Base-by-base conservation (phyloP, 1,140 invertebrate genomes). In the Rhynchophorus ferrugineus region DNA sequence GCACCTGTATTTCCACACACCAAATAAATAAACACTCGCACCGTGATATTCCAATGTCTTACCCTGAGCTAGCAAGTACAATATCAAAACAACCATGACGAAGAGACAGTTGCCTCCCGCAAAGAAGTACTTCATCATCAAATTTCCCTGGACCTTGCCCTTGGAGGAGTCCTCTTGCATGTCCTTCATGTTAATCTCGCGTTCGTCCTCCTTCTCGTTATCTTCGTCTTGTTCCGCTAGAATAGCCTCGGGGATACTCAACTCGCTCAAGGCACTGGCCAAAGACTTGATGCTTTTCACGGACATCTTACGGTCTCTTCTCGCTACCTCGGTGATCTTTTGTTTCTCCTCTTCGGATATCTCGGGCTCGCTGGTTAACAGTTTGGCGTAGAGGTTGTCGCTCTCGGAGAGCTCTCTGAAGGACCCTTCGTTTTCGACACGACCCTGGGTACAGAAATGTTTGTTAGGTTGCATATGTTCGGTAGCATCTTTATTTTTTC, bases 11-110 rank as follows among this genome's bases (percentile, higher is more conserved):
- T 11, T 13, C 11, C 6, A 6, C 1, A n/a, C n/a, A n/a, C n/a
- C n/a, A n/a, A n/a, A n/a, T n/a, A n/a, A n/a, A n/a, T n/a, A n/a
- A n/a, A n/a, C n/a, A n/a, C n/a, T n/a, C n/a, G n/a, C n/a, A n/a
- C n/a, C n/a, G n/a, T n/a, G n/a, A n/a, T n/a, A n/a, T n/a, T n/a
- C n/a, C n/a, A n/a, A n/a, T n/a, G n/a, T n/a, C 29, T 51, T 47
- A 42, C 51, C 53, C 71, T 91, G 87, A 0, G 85, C 80, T 1
- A 87, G 11, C 1, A 88, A 11, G 59, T 85, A 75, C 0, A 81
- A 50, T 0, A 81, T 36, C 0, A 81, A 38, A 16, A 89, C 73
- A 1, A 79, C 51, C 0, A 74, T 39, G 0, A 89, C 72, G 8
- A 78, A 64, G 14, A 73, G 70, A 16, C 74, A 71, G 1, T 80